These are phyloP conservation scores for Pycnomerus fuliginosus DNA, from an alignment of 2,888 invertebrate genomes.

Conservation along the genomic window DNA sequence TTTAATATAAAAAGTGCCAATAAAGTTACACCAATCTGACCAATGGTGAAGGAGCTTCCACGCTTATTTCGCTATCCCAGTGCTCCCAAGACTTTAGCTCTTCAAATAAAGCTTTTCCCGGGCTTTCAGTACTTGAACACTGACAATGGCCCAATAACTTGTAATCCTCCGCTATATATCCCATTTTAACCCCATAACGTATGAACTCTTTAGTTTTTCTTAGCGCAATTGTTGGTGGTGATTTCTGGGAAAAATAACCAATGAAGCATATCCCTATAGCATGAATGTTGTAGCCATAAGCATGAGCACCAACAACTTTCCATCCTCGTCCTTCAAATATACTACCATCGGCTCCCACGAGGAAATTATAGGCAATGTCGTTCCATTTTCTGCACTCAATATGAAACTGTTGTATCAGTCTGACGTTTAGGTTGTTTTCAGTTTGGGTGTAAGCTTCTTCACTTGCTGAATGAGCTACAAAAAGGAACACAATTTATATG, in stretches of 20 bases:
- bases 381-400: slow-evolving; percentile 56
- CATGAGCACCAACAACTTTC: slow-evolving; percentile 57
- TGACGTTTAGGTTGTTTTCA: slow-evolving; percentile 52
- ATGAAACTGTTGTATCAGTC: slow-evolving; percentile 57
- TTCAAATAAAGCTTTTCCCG: slow-evolving; percentile 54
- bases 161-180: slow-evolving; percentile 54
- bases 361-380: slow-evolving; percentile 58
- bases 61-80: slow-evolving; percentile 39
- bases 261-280: slow-evolving; percentile 57
- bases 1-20: too few species aligned
- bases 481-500: too few species aligned
- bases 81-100: slow-evolving; percentile 59
- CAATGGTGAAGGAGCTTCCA: slow-evolving; percentile 10
- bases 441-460: slow-evolving; percentile 53
- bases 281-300: slow-evolving; percentile 55
- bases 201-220: slow-evolving; percentile 53
- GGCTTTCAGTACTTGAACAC: slow-evolving; percentile 56
- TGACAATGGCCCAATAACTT: slow-evolving; percentile 57
- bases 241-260: slow-evolving; percentile 54
- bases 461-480: slow-evolving; percentile 56
- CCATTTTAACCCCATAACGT: slow-evolving; percentile 52
- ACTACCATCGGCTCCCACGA: slow-evolving; percentile 60
- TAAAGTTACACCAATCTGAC: background rate
- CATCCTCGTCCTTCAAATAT: slow-evolving; percentile 61
- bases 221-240: slow-evolving; percentile 51